Conservation (phyloP, 2,113 vertebrate genomes). For the Zosterops japonicus region DNA sequence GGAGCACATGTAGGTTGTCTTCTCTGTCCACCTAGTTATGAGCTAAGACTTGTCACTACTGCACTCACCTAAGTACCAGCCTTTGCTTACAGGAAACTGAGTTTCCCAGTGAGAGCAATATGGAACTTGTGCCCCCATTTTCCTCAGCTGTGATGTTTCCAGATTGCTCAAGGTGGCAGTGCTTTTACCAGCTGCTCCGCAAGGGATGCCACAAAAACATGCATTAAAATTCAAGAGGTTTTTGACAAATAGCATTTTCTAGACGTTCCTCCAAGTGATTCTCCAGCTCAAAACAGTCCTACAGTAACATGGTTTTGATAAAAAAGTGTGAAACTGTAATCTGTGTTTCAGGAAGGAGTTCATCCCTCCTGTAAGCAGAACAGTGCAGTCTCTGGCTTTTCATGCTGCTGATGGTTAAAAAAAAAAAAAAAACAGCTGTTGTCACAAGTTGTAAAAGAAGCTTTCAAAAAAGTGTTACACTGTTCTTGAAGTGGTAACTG, state of each 20-base stretch:
- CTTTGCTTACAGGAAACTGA: not conserved
- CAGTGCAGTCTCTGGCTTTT: not conserved
- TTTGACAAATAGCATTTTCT: not conserved
- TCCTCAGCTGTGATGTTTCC: not conserved
- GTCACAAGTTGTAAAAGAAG: not conserved
- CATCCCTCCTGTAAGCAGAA: not conserved
- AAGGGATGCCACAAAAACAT: not conserved
- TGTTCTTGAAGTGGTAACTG: not conserved
- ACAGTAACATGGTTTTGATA: not conserved
- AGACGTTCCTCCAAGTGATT: not conserved
- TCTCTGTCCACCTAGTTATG: not conserved
- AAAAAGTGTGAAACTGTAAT: not conserved
- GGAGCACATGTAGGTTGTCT: not conserved
- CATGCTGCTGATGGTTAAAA: rapidly evolving
- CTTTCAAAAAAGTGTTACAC: not conserved
- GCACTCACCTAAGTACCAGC: not conserved
- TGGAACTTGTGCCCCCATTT: not conserved
- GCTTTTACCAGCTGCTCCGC: not conserved
- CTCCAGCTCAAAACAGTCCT: not conserved
- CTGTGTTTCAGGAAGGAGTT: not conserved
- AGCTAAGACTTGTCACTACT: not conserved
- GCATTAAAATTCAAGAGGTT: not conserved
- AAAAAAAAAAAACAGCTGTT: not conserved
- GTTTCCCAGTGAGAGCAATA: not conserved
- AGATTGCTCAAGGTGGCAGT: not conserved